Evolutionary conservation across 1,140 invertebrate genomes (phyloP).

Genomic region (Drosophila arizonae): DNA sequence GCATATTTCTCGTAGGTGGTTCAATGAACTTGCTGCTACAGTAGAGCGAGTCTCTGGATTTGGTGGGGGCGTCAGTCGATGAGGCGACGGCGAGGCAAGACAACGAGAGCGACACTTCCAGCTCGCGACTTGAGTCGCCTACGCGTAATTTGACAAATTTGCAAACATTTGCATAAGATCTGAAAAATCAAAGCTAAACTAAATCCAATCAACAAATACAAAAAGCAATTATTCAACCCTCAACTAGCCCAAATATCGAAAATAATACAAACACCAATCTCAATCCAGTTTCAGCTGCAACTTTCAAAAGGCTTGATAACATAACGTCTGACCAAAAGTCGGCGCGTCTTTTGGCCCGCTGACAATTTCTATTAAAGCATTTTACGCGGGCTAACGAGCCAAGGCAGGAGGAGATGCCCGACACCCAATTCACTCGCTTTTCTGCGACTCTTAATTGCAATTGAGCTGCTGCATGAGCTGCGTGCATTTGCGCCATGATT

Average conservation of each 20-base stretch:
- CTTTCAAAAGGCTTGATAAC: constrained; percentile 35
- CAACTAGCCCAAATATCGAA: too few species aligned
- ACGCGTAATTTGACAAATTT: constrained; percentile 77
- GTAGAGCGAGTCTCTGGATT: constrained; percentile 38
- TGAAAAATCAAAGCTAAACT: constrained; percentile 47
- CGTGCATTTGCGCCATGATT: constrained; percentile 78
- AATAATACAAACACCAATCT: neutral
- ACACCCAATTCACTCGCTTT: constrained; percentile 44
- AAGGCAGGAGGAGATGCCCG: constrained; percentile 29
- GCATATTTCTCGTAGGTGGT: constrained; percentile 80
- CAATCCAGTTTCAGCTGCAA: constrained; percentile 8
- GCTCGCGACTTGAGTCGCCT: constrained; percentile 63
- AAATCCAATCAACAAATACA: constrained; percentile 41
- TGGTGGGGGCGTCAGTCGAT: constrained; percentile 66
- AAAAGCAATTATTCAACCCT: constrained; percentile 28
- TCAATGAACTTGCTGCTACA: constrained; percentile 71
- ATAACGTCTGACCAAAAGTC: constrained; percentile 46
- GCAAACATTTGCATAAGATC: constrained; percentile 69
- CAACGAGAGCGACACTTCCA: constrained; percentile 62
- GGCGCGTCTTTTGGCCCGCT: constrained; percentile 27
- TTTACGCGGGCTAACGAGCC: constrained; percentile 65
- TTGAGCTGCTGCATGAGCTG: constrained; percentile 74
- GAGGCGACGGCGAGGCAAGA: constrained; percentile 46
- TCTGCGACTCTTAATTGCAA: constrained; percentile 74
- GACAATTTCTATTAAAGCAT: constrained; percentile 70